Base-by-base conservation (phyloP, 2,888 invertebrate species). In the Ormyrus thymus region DNA sequence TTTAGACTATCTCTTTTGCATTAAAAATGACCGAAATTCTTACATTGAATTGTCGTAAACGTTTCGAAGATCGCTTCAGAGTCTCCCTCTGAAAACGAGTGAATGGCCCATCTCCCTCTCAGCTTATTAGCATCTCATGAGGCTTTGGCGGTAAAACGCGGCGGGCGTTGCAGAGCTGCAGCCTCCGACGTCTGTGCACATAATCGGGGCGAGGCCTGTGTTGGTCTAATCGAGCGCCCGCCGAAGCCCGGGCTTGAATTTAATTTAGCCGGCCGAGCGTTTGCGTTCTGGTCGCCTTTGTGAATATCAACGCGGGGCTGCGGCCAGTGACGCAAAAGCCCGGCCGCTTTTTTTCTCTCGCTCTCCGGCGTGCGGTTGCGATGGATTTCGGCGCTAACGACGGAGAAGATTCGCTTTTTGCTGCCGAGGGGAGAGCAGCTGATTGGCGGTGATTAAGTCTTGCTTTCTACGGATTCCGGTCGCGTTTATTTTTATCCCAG, bases 241-340 rank as follows among this genome's bases (percentile, higher is more conserved):
- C 78, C 7, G n/a, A 6, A 58, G 64, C 74, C 61, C 61, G 81
- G 79, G 79, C 76, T 76, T 76, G 82, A 83, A 83, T 83, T 84
- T 83, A 83, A 84, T 84, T 83, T 83, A 80, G 83, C 80, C 80
- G 78, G 69, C 75, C 72, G 29, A 50, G 72, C 62, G 76, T 56
- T 46, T 66, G 66, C 58, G 29, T 55, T 73, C 70, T 70, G 58
- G 43, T 11, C n/a, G 61, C 66, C 85, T 87, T 87, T 86, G 87
- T 87, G 87, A 85, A 86, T 86, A 85, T 84, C 87, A 86, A 86
- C 85, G 85, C 43, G 53, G 56, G 55, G 8, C 29, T 56, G 7
- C 48, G 11, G 6, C 8, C 45, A 0, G 29, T 29, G 29, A 29
- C 29, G 29, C 4, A 29, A 29, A 29, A 29, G 29, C 29, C 29